Evolutionary conservation across 2,888 invertebrate genomes (phyloP), one percentile per base, ranked within the genome.

Genomic region (Drosophila rellima): DNA sequence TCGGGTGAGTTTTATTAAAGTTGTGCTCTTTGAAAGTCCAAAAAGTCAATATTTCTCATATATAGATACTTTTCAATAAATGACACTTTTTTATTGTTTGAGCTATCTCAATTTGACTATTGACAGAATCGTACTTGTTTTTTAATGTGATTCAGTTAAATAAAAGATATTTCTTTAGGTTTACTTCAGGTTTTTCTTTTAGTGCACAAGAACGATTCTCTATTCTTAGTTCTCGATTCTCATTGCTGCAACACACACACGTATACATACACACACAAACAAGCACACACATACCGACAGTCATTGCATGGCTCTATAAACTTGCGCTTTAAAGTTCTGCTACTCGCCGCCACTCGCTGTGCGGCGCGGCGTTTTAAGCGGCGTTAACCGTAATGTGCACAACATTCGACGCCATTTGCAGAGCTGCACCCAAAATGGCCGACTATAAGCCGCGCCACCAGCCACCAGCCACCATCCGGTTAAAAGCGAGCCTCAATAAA

Each of bases 351-450:
- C 17, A 17, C 39, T 39, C 39, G 63, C 18, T 54, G 48, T n/a
- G 51, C 39, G 45, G 60, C n/a, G 51, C 39, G 45, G 60, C 77
- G 57, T 72, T 82, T 82, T 51, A 73, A 82, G 42, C 78, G 50
- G 75, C 62, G 82, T 87, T 83, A 82, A 77, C 77, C 72, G 80
- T 85, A 85, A 88, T 88, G 88, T 81, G 75, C 78, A 80, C 77
- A 85, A 76, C 83, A 82, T 76, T 85, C 55, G 75, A 78, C 75
- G 82, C 86, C 86, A 78, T 70, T 78, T 77, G 61, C 57, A 31
- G 20, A 37, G 59, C 40, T 73, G 56, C 76, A 62, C 65, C 79
- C 79, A 67, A 74, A 74, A 56, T 63, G 65, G 55, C 44, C 42
- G 61, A 35, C 54, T 26, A 37, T 39, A 23, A 51, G 48, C 40